These are phyloP conservation scores for Polyodon spathula DNA, from an alignment of 2,113 vertebrate species.

Conservation along the genomic window DNA sequence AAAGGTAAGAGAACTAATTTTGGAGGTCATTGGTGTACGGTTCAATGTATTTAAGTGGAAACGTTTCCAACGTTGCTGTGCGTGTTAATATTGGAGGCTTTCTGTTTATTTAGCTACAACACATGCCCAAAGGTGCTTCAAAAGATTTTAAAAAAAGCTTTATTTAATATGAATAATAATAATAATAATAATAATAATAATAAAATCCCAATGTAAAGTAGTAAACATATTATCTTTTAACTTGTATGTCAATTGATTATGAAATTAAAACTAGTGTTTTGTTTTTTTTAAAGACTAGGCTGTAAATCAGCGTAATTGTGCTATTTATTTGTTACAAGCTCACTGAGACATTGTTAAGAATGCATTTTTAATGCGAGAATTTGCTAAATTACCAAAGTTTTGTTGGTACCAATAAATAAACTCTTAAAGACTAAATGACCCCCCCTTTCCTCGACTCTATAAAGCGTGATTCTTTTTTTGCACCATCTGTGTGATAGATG, in stretches of 20 bases:
- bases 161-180: constrained; percentile 74
- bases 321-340: constrained; percentile 68
- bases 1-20: constrained; percentile 27
- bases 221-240: constrained; percentile 48
- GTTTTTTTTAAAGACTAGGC: constrained; percentile 36
- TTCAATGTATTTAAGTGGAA: constrained; percentile 58
- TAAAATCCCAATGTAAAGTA: constrained; percentile 48
- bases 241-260: constrained; percentile 59
- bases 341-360: constrained; percentile 48
- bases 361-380: constrained; percentile 58
- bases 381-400: constrained; percentile 72
- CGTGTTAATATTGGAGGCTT: constrained; percentile 71
- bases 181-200: too few species aligned
- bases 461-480: not conserved
- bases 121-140: constrained; percentile 67
- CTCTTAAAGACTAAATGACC: constrained; percentile 23
- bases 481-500: constrained; percentile 1
- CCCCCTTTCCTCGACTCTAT: not conserved
- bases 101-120: constrained; percentile 78
- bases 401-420: constrained; percentile 70
- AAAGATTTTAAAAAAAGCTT: constrained; percentile 65
- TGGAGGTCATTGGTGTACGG: constrained; percentile 41
- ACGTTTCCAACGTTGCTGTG: constrained; percentile 61
- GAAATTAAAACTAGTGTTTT: constrained; percentile 47
- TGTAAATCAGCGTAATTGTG: constrained; percentile 59